Conservation (phyloP, 1,140 invertebrate genomes). For the Heliconius hewitsoni region DNA sequence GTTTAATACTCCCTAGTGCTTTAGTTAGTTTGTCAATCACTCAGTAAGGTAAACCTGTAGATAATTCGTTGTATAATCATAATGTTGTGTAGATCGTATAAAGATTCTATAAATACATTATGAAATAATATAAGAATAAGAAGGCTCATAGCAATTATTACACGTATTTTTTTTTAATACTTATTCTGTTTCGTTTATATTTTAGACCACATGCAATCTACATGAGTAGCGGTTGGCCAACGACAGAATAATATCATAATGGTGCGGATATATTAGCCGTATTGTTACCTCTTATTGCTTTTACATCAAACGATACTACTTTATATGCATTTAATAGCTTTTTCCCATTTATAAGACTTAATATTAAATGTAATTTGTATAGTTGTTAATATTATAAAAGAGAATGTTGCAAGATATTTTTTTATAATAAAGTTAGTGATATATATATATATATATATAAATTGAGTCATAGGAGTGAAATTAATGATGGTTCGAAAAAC, state of each 20-base stretch:
- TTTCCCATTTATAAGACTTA: not conserved
- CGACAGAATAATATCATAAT: slow-evolving; percentile 38
- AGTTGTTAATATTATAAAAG: not conserved
- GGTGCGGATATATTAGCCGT: slow-evolving; percentile 36
- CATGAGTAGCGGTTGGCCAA: slow-evolving; percentile 32
- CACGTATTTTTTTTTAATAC: not conserved
- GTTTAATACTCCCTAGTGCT: too few species aligned
- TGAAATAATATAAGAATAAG: not conserved
- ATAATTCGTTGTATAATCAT: too few species aligned
- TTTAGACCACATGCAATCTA: slow-evolving; percentile 10
- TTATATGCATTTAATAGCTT: not conserved
- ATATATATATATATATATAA: too few species aligned
- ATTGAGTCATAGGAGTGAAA: too few species aligned
- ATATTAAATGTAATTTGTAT: not conserved
- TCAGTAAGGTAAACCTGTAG: too few species aligned
- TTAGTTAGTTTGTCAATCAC: too few species aligned
- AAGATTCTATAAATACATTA: too few species aligned
- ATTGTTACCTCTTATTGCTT: slow-evolving; percentile 20
- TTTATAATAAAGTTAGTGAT: too few species aligned
- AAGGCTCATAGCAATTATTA: not conserved
- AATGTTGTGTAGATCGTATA: too few species aligned
- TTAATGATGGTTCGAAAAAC: too few species aligned
- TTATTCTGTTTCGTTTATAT: not conserved
- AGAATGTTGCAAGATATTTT: not conserved
- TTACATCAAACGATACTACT: slow-evolving; percentile 13